Evolutionary conservation across 2,797 vertebrate species (phyloP), one percentile per base, ranked within the genome.

Genomic region (Tokudaia muenninki): DNA sequence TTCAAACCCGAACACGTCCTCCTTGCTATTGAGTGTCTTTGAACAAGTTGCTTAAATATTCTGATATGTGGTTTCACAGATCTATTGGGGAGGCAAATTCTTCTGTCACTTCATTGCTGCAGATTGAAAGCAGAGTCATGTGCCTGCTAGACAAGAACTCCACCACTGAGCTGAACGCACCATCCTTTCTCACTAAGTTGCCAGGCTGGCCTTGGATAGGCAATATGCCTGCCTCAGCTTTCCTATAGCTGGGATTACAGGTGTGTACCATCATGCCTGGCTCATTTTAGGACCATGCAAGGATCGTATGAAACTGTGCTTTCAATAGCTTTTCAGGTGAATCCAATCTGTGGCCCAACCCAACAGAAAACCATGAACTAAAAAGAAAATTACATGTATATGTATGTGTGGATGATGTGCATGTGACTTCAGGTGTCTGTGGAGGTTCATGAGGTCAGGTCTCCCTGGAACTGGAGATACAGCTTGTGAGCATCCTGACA

Each of bases 1-100:
- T 91, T 92, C n/a, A 86, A 78, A 70, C 22, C 26, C 31, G 55
- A 61, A 37, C 5, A 29, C 34, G n/a, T 61, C 57, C 17, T 80
- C 13, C 41, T 67, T 83, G 61, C 47, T 67, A 47, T 31, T 74
- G 72, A 88, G 31, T 82, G 17, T 31, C 89, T 59, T 59, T 77
- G 79, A n/a, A 95, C 52, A 77, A 81, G 24, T 47, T 50, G 75
- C 34, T 34, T 34, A 17, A 41, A 41, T 72, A 67, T 19, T 80
- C 41, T 52, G 52, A 83, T 65, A 50, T 87, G 74, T 65, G 59
- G 22, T 37, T 83, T 94, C 31, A 86, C 34, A 86, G 59, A 75
- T 44, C 55, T 52, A 16, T 16, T 34, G 26, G 0, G 5, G 10
- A 82, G 52, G 61, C 19, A 12, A 97, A 41, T 72, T 72, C 19